phyloP scores from a whole-genome alignment of 2,888 invertebrate species.

The Rhamnusium bicolor region DNA sequence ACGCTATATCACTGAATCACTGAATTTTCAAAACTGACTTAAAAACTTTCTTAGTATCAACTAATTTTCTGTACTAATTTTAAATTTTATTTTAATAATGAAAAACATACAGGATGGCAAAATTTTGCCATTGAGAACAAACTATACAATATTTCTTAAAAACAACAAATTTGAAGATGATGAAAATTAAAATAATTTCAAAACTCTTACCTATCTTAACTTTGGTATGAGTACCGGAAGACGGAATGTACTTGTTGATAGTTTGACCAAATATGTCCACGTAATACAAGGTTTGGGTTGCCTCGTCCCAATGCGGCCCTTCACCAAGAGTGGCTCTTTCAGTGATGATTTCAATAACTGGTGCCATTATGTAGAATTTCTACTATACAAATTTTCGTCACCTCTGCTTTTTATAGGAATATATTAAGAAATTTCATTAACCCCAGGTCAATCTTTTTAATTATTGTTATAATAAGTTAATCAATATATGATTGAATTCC shows the following conservation, averaged over 20 bases:
- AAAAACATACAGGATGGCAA: too few species aligned
- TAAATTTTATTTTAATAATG: too few species aligned
- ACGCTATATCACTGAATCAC: too few species aligned
- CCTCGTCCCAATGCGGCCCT: constrained; percentile 81
- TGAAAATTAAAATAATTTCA: constrained; percentile 13
- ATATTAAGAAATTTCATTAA: constrained; percentile 16
- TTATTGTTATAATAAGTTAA: constrained; percentile 17
- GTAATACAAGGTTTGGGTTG: constrained; percentile 77
- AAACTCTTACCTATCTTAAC: constrained; percentile 74
- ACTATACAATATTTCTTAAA: too few species aligned
- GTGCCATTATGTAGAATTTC: constrained; percentile 67
- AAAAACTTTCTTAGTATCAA: too few species aligned
- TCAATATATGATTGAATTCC: constrained; percentile 4
- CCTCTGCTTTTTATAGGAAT: constrained; percentile 7
- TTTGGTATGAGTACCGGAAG: constrained; percentile 57
- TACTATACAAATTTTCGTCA: neutral
- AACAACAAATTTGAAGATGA: too few species aligned
- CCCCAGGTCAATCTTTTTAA: constrained; percentile 20
- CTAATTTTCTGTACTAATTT: too few species aligned
- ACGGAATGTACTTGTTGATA: constrained; percentile 58
- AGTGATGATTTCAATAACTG: constrained; percentile 71
- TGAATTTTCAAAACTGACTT: too few species aligned
- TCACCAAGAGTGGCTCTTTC: constrained; percentile 77
- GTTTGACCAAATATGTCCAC: constrained; percentile 74
- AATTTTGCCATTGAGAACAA: too few species aligned